phyloP scores from a whole-genome alignment of 2,113 vertebrate species.

The Perccottus glenii region DNA sequence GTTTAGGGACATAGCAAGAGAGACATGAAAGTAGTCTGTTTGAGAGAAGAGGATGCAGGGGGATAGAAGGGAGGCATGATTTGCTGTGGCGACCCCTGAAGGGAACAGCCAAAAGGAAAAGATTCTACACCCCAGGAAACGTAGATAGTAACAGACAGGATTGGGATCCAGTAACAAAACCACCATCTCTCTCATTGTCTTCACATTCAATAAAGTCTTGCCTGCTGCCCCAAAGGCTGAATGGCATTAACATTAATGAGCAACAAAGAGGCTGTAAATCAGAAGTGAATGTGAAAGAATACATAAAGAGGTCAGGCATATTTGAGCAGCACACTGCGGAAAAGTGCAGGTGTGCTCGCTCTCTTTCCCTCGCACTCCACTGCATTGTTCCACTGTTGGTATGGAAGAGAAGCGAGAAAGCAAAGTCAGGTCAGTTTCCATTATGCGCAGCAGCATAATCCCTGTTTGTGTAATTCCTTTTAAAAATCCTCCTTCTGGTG shows the following conservation, averaged over 20 bases:
- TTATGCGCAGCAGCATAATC: slow-evolving; percentile 67
- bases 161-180: not conserved
- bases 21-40: no score
- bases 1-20: no score
- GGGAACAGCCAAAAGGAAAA: no score
- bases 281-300: slow-evolving; percentile 15
- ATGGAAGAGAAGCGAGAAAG: slow-evolving; percentile 27
- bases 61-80: no score
- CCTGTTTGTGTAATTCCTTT: slow-evolving; percentile 64
- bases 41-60: no score
- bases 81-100: no score
- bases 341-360: slow-evolving; percentile 41
- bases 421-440: slow-evolving; percentile 68
- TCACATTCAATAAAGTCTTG: no score
- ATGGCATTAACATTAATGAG: not conserved
- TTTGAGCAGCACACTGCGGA: slow-evolving; percentile 18
- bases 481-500: slow-evolving; percentile 69
- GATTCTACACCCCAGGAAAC: no score
- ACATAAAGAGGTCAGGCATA: slow-evolving; percentile 34
- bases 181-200: no score
- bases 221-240: not conserved
- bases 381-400: slow-evolving; percentile 44
- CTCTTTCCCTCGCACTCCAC: not conserved
- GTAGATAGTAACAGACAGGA: no score
- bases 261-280: not conserved